These are phyloP conservation scores for Urocitellus parryii DNA, from an alignment of 2,113 vertebrate genomes.

Conservation along the genomic window DNA sequence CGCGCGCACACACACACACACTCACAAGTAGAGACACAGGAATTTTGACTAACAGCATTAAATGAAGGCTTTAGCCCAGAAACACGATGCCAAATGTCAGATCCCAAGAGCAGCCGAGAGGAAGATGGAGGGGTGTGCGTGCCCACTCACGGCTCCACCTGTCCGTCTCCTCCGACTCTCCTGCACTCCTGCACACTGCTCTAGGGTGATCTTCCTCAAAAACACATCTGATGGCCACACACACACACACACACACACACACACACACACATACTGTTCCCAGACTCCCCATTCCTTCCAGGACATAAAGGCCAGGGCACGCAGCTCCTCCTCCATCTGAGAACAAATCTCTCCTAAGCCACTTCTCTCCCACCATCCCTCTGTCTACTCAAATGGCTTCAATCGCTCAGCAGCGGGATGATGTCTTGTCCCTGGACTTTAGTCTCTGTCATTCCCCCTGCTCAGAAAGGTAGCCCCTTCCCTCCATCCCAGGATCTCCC, in stretches of 20 bases:
- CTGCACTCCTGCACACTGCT: background rate
- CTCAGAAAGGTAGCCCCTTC: background rate
- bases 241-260: background rate
- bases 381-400: background rate
- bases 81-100: background rate
- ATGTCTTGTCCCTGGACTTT: background rate
- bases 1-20: background rate
- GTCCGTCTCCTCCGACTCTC: background rate
- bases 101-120: background rate
- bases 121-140: fast-evolving
- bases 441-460: background rate
- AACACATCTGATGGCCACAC: background rate
- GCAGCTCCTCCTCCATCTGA: background rate
- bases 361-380: background rate
- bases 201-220: background rate
- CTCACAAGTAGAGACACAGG: background rate
- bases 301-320: background rate
- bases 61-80: background rate
- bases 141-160: background rate
- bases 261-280: background rate
- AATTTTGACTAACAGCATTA: background rate
- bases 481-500: background rate
- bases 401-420: background rate
- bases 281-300: background rate
- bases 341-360: background rate